Conservation (phyloP, 1,140 invertebrate genomes). For the Bombus vancouverensis region DNA sequence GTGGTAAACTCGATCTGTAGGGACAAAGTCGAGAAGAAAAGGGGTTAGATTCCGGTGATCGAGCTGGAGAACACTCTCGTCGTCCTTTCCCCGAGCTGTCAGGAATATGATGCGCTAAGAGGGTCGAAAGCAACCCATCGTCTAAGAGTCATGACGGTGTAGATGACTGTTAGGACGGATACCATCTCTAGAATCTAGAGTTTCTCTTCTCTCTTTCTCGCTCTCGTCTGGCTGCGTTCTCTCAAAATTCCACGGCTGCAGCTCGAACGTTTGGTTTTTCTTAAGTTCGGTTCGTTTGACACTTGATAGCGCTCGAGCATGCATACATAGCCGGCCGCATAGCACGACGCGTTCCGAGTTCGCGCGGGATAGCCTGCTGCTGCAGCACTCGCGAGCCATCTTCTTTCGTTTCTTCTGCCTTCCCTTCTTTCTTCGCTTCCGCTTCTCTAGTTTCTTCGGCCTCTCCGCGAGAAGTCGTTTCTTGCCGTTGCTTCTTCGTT, state of each 20-base stretch:
- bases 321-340: constrained; percentile 13
- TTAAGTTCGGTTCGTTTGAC: constrained; percentile 80
- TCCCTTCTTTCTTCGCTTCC: constrained; percentile 46
- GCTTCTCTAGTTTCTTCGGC: constrained; percentile 43
- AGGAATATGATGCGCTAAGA: constrained; percentile 52
- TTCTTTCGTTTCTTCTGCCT: constrained; percentile 30
- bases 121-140: constrained; percentile 29
- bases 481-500: constrained; percentile 67
- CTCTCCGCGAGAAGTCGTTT: constrained; percentile 68
- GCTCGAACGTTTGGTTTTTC: constrained; percentile 72
- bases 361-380: constrained; percentile 37
- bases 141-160: not conserved
- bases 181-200: constrained; percentile 61
- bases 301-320: constrained; percentile 75
- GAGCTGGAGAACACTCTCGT: constrained; percentile 54
- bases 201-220: constrained; percentile 56
- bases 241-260: constrained; percentile 64
- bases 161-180: constrained; percentile 23
- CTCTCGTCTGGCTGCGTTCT: constrained; percentile 61
- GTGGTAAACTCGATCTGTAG: not conserved
- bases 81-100: constrained; percentile 67
- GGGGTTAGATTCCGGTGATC: constrained; percentile 9
- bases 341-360: not conserved
- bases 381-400: constrained; percentile 14
- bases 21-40: not conserved